These are phyloP conservation scores for Neodiprion lecontei DNA, from an alignment of 1,140 invertebrate genomes.

Conservation along the genomic window DNA sequence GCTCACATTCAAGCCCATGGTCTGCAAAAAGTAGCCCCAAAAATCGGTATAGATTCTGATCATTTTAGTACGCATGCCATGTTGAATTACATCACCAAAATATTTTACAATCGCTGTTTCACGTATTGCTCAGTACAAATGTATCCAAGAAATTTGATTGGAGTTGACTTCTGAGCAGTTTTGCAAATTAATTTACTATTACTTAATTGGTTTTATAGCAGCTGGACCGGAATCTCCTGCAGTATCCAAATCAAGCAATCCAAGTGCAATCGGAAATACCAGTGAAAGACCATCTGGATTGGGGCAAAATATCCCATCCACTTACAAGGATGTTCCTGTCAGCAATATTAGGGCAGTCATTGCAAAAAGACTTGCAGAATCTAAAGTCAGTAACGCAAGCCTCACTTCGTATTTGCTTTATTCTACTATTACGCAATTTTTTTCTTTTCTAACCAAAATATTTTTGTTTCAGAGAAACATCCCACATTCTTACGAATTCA, in stretches of 20 bases:
- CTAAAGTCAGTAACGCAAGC: conserved; percentile 73
- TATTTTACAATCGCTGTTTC: background rate
- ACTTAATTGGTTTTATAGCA: conserved; percentile 23
- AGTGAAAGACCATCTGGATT: background rate
- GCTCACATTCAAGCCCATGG: conserved; percentile 65
- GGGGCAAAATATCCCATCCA: conserved; percentile 35
- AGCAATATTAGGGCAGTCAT: conserved; percentile 89
- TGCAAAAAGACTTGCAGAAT: conserved; percentile 89
- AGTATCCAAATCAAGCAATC: background rate
- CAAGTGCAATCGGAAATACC: background rate
- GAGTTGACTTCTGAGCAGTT: background rate
- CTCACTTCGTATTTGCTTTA: conserved; percentile 4
- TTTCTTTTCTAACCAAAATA: conserved; percentile 14
- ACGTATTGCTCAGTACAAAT: background rate
- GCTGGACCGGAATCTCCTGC: background rate
- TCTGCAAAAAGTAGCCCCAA: conserved; percentile 57
- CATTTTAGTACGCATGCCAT: conserved; percentile 24
- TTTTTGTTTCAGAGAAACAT: conserved; percentile 66
- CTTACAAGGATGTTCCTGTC: conserved; percentile 82
- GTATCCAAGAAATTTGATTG: too few relatives aligned
- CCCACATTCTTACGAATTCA: conserved; percentile 95
- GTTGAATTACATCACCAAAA: conserved; percentile 8
- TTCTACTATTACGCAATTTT: conserved; percentile 20
- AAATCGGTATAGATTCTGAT: conserved; percentile 43
- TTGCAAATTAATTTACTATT: background rate